Percentiles rank a stretch among this genome's conserved stretches.
Evolutionary conservation across 2,888 invertebrate species (phyloP).

Genomic region (Dryadula phaetusa): DNA sequence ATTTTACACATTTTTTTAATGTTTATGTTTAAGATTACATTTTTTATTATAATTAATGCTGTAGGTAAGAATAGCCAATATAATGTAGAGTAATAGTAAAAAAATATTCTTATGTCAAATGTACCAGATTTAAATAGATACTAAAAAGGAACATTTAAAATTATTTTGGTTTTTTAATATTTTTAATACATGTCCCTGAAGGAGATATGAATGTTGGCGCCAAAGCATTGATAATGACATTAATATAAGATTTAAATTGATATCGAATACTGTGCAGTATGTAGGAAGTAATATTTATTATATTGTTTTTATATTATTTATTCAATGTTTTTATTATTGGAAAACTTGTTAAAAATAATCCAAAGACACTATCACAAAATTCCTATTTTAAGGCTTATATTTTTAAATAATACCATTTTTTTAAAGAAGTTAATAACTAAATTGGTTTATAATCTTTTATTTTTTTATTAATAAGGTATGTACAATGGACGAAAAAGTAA

Average conservation of each 20-base stretch:
- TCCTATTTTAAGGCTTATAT: not conserved
- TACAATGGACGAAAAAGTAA: no score
- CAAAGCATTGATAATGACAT: constrained; percentile 3
- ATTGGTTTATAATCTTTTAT: no score
- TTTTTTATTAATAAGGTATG: no score
- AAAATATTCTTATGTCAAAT: not conserved
- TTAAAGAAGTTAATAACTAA: no score
- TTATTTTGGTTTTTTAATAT: not conserved
- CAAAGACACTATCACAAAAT: not conserved
- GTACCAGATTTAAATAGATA: not conserved
- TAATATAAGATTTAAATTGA: not conserved
- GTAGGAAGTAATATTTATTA: not conserved
- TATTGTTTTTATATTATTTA: not conserved
- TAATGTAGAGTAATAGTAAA: no score
- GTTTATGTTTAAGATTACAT: no score
- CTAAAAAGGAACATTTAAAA: not conserved
- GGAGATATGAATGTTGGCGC: not conserved
- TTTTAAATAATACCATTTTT: no score
- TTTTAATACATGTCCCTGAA: not conserved
- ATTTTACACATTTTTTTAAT: no score
- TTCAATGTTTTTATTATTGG: not conserved
- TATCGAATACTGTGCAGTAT: not conserved
- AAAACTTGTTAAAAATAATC: not conserved
- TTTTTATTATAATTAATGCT: no score
- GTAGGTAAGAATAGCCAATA: no score